Conservation (phyloP, 2,113 vertebrate species). For the Campylorhamphus procurvoides region DNA sequence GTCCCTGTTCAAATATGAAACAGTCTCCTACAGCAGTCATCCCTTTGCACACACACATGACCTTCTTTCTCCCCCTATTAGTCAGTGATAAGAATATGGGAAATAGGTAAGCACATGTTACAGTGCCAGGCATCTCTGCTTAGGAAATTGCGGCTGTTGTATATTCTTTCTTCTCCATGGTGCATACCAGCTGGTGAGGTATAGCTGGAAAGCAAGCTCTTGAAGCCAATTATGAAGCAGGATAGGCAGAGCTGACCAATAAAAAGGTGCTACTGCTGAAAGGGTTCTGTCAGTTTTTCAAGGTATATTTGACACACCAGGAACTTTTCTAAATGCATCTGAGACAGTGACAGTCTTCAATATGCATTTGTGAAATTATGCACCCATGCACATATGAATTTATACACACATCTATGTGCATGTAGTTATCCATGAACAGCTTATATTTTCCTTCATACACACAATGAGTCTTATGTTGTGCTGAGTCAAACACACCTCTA, state of each 20-base stretch:
- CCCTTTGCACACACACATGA: background rate
- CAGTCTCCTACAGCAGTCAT: background rate
- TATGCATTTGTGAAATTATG: background rate
- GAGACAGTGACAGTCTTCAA: background rate
- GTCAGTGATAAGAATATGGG: background rate
- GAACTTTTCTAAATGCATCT: background rate
- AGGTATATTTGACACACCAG: background rate
- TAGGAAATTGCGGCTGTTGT: background rate
- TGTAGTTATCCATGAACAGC: background rate
- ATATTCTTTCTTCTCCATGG: background rate
- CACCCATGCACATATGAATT: background rate
- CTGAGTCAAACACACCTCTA: background rate
- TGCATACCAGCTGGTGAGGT: background rate
- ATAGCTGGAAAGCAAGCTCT: background rate
- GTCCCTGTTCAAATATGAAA: background rate
- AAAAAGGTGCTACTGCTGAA: background rate
- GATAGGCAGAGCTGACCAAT: background rate
- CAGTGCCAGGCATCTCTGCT: background rate
- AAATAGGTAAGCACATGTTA: background rate
- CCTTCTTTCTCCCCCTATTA: background rate
- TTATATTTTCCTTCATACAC: rapidly evolving
- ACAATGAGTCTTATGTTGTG: background rate
- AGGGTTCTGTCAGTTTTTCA: background rate
- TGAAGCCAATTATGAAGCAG: background rate
- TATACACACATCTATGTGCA: background rate